Percentiles rank a stretch among this genome's conserved stretches.
These are phyloP conservation scores for Corapipo altera DNA, from an alignment of 2,113 vertebrate species.

Conservation along the genomic window DNA sequence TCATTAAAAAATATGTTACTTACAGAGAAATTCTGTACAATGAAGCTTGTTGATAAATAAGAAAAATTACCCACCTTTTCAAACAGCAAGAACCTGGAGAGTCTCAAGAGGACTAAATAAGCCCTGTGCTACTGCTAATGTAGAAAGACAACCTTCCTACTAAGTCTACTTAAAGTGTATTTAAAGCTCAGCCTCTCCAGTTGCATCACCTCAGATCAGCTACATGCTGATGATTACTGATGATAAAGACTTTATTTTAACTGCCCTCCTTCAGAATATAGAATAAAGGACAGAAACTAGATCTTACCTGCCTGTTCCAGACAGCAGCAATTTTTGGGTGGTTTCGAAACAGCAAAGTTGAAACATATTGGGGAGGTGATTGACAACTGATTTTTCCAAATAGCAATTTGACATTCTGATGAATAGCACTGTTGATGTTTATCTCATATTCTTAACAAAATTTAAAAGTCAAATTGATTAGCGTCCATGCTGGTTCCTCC, in stretches of 20 bases:
- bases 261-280: not conserved
- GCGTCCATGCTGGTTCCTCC: not conserved
- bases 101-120: not conserved
- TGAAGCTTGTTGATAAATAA: not conserved
- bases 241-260: not conserved
- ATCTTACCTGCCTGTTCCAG: not conserved
- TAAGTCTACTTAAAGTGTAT: constrained; percentile 75
- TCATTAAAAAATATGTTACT: not conserved
- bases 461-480: not conserved
- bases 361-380: not conserved
- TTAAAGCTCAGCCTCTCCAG: constrained; percentile 22
- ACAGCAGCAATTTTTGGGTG: not conserved
- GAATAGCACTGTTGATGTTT: not conserved
- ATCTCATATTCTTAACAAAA: not conserved
- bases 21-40: not conserved
- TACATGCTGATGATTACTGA: not conserved
- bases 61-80: constrained; percentile 61
- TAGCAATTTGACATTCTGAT: not conserved
- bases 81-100: not conserved
- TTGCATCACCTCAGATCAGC: not conserved
- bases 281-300: not conserved
- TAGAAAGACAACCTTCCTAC: not conserved
- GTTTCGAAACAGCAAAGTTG: not conserved
- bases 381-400: not conserved
- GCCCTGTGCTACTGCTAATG: not conserved